These are phyloP conservation scores for Holothuria glaberrima DNA, from an alignment of 35 echinoderm and acorn worm genomes.

Conservation along the genomic window DNA sequence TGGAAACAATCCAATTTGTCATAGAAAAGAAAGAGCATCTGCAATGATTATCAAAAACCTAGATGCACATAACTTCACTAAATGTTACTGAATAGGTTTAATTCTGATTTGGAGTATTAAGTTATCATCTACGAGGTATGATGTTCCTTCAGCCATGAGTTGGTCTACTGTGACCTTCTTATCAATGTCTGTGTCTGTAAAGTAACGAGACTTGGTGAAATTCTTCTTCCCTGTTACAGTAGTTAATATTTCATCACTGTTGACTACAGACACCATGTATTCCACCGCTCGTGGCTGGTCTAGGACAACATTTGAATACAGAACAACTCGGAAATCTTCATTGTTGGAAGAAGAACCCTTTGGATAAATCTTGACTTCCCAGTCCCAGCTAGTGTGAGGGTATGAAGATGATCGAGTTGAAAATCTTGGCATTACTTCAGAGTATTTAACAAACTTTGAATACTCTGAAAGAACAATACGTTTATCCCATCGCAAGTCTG, in stretches of 20 bases:
- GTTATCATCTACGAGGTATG: constrained; percentile 85
- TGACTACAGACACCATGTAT: constrained; percentile 92
- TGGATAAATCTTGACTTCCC: constrained; percentile 98
- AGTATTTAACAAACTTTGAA: constrained; percentile 84
- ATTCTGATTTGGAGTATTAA: constrained; percentile 84
- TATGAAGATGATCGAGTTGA: constrained; percentile 90
- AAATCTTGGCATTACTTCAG: constrained; percentile 94
- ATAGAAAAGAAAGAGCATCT: too few species aligned
- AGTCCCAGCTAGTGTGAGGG: constrained; percentile 96
- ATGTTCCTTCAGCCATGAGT: constrained; percentile 57
- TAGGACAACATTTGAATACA: constrained; percentile 95
- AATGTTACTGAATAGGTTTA: constrained; percentile 79
- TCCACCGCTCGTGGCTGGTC: constrained; percentile 92
- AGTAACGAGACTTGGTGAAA: constrained; percentile 92
- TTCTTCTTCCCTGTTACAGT: constrained; percentile 91
- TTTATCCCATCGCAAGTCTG: constrained; percentile 95
- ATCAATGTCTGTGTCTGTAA: constrained; percentile 91
- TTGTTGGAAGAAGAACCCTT: constrained; percentile 94
- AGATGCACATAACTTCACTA: background rate
- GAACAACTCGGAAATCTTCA: constrained; percentile 91
- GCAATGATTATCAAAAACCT: too few species aligned
- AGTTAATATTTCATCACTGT: constrained; percentile 69
- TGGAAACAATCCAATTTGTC: too few species aligned
- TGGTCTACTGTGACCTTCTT: constrained; percentile 96
- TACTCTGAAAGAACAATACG: constrained; percentile 85